Conservation (phyloP, 2,888 invertebrate species). For the Noctua fimbriata region DNA sequence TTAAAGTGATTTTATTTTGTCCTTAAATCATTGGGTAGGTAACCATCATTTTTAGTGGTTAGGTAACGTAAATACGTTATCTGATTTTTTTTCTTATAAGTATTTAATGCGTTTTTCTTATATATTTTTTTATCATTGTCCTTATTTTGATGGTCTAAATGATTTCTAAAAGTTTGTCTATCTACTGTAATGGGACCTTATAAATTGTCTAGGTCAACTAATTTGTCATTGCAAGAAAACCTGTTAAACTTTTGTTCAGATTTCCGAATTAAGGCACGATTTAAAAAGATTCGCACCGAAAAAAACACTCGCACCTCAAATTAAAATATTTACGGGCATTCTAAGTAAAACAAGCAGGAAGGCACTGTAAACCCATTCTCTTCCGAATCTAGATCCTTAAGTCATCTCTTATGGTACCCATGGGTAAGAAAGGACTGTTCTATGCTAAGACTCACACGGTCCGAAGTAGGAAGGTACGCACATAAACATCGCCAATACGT, state of each 20-base stretch:
- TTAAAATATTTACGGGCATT: neutral
- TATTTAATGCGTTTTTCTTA: too few relatives aligned
- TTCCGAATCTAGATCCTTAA: neutral
- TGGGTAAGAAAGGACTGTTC: neutral
- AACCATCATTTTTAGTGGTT: too few relatives aligned
- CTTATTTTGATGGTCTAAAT: too few relatives aligned
- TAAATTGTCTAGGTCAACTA: too few relatives aligned
- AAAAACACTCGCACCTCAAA: neutral
- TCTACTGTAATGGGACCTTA: too few relatives aligned
- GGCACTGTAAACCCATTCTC: neutral
- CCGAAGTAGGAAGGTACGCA: neutral
- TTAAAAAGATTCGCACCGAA: neutral
- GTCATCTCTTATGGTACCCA: neutral
- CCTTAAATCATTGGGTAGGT: too few relatives aligned
- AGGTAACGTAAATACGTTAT: too few relatives aligned
- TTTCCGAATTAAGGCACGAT: neutral
- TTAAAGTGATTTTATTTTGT: too few relatives aligned
- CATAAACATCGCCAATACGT: conserved; percentile 19
- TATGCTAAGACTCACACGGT: neutral
- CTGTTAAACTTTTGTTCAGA: neutral
- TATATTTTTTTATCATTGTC: too few relatives aligned
- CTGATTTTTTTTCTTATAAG: too few relatives aligned
- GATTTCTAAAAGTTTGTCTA: too few relatives aligned
- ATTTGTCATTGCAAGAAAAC: neutral
- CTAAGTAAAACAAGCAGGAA: neutral